Evolutionary conservation across 2,888 invertebrate species (phyloP).

Genomic region (Cryptus viduatorius): DNA sequence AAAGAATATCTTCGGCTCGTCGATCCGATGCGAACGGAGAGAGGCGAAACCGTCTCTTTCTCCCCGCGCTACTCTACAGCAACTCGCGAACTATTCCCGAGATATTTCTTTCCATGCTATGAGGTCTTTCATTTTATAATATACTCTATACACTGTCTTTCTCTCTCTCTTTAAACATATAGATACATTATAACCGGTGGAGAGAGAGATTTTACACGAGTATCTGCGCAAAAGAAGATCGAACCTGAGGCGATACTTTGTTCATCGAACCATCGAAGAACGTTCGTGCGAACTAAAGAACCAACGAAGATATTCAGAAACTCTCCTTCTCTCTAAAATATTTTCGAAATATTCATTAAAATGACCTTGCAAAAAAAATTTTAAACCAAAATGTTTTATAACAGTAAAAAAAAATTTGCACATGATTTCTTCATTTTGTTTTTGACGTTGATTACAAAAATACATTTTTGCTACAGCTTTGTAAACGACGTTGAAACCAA

Average conservation of each 20-base stretch:
- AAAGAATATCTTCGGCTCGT: conserved; percentile 65
- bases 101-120: conserved; percentile 60
- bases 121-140: conserved; percentile 49
- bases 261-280: conserved; percentile 22
- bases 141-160: conserved; percentile 1
- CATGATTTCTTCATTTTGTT: no score
- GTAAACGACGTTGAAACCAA: no score
- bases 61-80: conserved; percentile 44
- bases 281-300: conserved; percentile 1
- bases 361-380: not conserved
- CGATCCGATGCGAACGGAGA: conserved; percentile 46
- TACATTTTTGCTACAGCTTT: no score
- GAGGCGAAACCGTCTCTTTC: conserved; percentile 62
- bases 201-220: not conserved
- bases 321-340: not conserved
- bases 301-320: not conserved
- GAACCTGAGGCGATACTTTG: conserved; percentile 45
- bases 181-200: conserved; percentile 11
- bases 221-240: conserved; percentile 21
- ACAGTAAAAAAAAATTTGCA: not conserved
- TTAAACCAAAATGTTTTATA: not conserved
- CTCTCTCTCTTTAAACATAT: no score
- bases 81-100: conserved; percentile 47
- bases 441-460: no score
- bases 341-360: not conserved